Base-by-base conservation (phyloP, 64 coral and sea anemone genomes). In the Actinia equina region DNA sequence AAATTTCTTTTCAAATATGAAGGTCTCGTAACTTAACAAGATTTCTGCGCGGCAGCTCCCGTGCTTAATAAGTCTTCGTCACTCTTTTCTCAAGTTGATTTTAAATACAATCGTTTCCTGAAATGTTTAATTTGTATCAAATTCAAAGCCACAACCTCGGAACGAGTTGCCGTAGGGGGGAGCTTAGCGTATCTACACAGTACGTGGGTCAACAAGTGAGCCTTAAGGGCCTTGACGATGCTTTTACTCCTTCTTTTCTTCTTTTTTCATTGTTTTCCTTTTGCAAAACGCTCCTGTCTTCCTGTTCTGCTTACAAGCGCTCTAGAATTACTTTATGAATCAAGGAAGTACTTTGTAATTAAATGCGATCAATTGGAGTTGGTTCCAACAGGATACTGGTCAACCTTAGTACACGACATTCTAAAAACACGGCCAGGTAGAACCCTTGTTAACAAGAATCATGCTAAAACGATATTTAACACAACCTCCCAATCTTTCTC, bases 271-370 rank as follows among this genome's bases (percentile, higher is more conserved):
- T 74, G 69, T 74, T 74, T 74, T 74, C 20, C 69, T 41, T 74
- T 74, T 74, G 26, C 12, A 74, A 74, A 74, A 41, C 13, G 10
- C 69, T 74, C 10, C 11, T 30, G 69, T 74, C 69, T 74, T 74
- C 69, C 69, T 74, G 69, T 74, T 37, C 23, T 41, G 69, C 69
- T 74, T 13, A 74, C 69, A 74, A 74, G 69, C 22, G 25, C 69
- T 74, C 69, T 74, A 74, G 69, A 41, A 74, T 74, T 74, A 74
- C 69, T 74, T 74, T 74, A 30, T 41, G 69, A 74, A 74, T 74
- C 23, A 74, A 74, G 69, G 69, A 74, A 74, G 69, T 74, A 74
- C 69, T 74, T 74, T 41, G n/a, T 74, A 74, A 74, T 74, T 74
- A 74, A 74, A 30, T 74, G 69, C 27, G 12, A 74, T 74, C 69